A percentile compares a stretch with the other conserved stretches of the same genome.
phyloP scores from a whole-genome alignment of 2,888 invertebrate species.

The Gymnoscelis rufifasciata region DNA sequence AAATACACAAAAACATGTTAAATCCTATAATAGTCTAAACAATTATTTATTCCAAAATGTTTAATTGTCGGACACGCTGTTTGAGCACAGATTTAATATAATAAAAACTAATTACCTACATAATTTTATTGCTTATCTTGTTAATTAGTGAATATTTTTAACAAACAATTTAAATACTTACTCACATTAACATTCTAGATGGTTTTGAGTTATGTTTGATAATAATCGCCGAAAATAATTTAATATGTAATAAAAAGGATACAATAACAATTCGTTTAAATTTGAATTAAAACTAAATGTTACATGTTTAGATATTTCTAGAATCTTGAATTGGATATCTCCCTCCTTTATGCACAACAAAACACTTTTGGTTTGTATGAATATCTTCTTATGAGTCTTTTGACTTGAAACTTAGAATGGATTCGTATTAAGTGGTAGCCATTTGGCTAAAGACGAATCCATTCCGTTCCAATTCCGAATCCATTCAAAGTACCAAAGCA shows the following conservation, averaged over 20 bases:
- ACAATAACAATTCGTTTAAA: not conserved
- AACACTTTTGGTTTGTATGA: too few relatives aligned
- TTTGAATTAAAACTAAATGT: not conserved
- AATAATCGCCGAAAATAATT: conserved; percentile 1
- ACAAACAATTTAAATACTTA: conserved; percentile 43
- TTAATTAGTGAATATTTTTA: conserved; percentile 44
- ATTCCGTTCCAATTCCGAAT: too few relatives aligned
- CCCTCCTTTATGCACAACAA: too few relatives aligned
- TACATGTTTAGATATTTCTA: not conserved
- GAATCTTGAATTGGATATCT: too few relatives aligned
- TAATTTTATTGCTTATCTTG: conserved; percentile 47
- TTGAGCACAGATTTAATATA: conserved; percentile 39
- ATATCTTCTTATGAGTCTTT: too few relatives aligned
- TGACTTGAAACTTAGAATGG: too few relatives aligned
- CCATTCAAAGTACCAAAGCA: too few relatives aligned
- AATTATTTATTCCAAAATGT: conserved; percentile 37
- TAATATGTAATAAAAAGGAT: too few relatives aligned
- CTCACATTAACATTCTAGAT: conserved; percentile 34
- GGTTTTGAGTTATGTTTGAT: conserved; percentile 20
- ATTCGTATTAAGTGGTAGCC: too few relatives aligned
- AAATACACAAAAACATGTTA: too few relatives aligned
- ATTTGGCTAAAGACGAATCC: too few relatives aligned
- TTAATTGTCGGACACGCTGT: conserved; percentile 45
- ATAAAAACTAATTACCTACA: conserved; percentile 47
- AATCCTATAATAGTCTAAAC: conserved; percentile 25